A percentile compares a stretch with the other conserved stretches of the same genome.
Evolutionary conservation across 2,113 vertebrate species (phyloP).

Genomic region (Tachycineta bicolor): DNA sequence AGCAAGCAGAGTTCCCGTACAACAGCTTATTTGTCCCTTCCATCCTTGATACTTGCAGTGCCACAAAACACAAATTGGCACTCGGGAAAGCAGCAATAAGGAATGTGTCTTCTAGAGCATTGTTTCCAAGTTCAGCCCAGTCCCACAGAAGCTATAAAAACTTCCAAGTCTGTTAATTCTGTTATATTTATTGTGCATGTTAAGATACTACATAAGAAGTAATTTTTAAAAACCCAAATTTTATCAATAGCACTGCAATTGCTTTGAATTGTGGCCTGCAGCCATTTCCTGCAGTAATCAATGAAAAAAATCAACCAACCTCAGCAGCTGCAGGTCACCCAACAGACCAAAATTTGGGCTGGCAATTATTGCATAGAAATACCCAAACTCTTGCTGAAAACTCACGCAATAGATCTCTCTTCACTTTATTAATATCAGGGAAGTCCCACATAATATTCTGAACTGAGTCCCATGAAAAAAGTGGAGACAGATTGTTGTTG

Average conservation of each 20-base stretch:
- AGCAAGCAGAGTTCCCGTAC: neutral
- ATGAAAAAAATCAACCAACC: neutral
- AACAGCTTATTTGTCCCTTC: constrained; percentile 22
- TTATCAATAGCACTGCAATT: neutral
- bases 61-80: neutral
- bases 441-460: neutral
- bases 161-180: neutral
- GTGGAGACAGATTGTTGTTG: neutral
- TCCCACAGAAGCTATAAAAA: constrained; percentile 16
- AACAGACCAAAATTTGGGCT: neutral
- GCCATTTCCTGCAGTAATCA: neutral
- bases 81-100: neutral
- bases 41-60: neutral
- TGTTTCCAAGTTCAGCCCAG: neutral
- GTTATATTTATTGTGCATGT: neutral
- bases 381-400: neutral
- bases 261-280: neutral
- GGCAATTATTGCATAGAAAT: neutral
- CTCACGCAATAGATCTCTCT: neutral
- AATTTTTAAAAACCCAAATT: neutral
- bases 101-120: neutral
- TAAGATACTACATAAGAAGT: neutral
- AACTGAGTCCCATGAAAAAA: neutral
- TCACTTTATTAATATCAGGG: neutral
- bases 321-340: neutral